phyloP scores from a whole-genome alignment of 2,888 invertebrate genomes.

The Patella depressa region DNA sequence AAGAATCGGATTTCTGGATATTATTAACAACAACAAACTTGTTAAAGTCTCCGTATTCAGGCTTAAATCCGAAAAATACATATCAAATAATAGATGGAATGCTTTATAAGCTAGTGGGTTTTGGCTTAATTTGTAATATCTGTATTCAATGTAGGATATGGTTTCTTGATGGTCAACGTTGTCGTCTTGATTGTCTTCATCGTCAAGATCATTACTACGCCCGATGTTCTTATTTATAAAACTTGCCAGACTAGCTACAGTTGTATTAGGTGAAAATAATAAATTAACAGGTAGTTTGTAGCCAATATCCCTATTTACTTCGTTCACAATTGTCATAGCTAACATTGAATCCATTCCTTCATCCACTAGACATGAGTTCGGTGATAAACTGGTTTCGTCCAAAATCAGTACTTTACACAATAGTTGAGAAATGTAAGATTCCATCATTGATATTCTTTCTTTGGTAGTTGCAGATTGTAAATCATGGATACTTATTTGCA shows the following conservation, averaged over 20 bases:
- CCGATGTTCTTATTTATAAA: neutral
- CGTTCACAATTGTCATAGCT: constrained; percentile 41
- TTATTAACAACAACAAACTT: neutral
- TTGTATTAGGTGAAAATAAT: neutral
- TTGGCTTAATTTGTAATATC: neutral
- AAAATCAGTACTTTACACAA: constrained; percentile 35
- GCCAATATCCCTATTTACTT: constrained; percentile 31
- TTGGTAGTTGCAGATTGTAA: no score
- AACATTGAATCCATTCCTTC: constrained; percentile 50
- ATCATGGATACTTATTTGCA: no score
- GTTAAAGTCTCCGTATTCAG: neutral
- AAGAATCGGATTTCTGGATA: neutral
- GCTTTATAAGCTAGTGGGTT: neutral
- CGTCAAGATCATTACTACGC: neutral
- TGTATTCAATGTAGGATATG: neutral
- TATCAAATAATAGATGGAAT: neutral
- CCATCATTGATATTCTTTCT: no score
- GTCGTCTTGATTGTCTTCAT: neutral
- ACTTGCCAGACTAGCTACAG: neutral
- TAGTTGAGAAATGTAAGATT: constrained; percentile 7
- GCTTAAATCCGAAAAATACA: neutral
- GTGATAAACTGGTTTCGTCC: constrained; percentile 30
- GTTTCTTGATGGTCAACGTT: neutral
- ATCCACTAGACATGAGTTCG: constrained; percentile 34
- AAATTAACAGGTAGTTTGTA: constrained; percentile 29